Conservation (phyloP, 2,797 vertebrate species). For the Platalea minor region DNA sequence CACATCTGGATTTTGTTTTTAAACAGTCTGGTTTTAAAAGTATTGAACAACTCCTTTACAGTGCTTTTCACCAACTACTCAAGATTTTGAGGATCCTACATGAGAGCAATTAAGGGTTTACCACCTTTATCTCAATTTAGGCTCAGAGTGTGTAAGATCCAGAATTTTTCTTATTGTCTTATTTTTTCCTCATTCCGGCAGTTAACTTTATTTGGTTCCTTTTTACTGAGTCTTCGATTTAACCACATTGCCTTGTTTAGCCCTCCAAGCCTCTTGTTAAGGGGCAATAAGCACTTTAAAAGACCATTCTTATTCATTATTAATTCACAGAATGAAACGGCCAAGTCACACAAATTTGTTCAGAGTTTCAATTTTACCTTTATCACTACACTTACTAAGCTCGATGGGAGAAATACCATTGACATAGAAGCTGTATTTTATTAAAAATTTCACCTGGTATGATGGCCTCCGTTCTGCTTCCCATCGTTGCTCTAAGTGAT, state of each 20-base stretch:
- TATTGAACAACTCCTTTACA: neutral
- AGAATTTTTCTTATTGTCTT: neutral
- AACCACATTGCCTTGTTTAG: neutral
- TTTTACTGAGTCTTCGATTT: neutral
- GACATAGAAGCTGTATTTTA: neutral
- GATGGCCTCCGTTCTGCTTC: neutral
- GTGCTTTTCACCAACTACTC: neutral
- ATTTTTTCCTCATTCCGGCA: neutral
- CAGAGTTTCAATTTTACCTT: neutral
- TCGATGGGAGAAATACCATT: neutral
- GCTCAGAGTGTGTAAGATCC: neutral
- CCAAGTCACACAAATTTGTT: neutral
- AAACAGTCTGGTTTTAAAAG: neutral
- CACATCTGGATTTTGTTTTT: neutral
- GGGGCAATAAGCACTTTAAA: neutral
- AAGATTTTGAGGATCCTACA: neutral
- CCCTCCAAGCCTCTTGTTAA: neutral
- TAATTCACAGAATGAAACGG: neutral
- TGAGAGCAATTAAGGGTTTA: neutral
- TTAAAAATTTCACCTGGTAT: neutral
- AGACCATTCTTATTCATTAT: neutral
- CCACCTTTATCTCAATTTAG: neutral
- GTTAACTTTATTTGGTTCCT: neutral
- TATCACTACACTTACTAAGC: neutral
- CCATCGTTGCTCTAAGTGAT: neutral